phyloP scores from a whole-genome alignment of 2,113 vertebrate species.

The Sylvilagus bachmani region DNA sequence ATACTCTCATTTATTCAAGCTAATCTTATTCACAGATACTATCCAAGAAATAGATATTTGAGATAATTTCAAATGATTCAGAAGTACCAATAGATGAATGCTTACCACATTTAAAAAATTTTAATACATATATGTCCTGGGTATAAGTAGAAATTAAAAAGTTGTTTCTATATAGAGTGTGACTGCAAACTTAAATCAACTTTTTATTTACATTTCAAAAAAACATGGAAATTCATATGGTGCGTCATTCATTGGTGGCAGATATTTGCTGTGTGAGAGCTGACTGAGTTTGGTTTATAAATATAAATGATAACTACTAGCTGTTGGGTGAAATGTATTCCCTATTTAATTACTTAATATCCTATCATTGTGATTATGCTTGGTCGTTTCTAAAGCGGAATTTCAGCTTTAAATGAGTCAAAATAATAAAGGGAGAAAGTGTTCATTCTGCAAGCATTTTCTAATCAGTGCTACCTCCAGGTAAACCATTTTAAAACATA shows the following conservation, averaged over 20 bases:
- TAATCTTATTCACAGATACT: conserved; percentile 20
- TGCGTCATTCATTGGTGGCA: neutral
- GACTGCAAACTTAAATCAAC: conserved; percentile 5
- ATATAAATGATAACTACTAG: conserved; percentile 33
- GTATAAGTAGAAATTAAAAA: conserved; percentile 40
- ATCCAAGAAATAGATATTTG: neutral
- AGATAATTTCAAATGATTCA: conserved; percentile 16
- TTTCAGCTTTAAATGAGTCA: no score
- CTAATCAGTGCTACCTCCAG: neutral
- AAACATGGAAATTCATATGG: conserved; percentile 29
- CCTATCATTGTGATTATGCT: neutral
- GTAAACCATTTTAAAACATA: neutral
- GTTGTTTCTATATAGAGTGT: neutral
- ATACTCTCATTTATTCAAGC: neutral
- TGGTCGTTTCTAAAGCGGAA: neutral
- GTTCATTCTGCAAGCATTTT: neutral
- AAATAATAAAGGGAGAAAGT: neutral
- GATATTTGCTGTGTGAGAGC: neutral
- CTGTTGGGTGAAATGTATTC: neutral
- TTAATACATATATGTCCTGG: neutral
- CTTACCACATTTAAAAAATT: neutral
- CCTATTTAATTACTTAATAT: neutral
- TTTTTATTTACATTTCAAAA: conserved; percentile 2
- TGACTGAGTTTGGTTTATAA: conserved; percentile 49
- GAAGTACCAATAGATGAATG: conserved; percentile 11